Evolutionary conservation across 2,113 vertebrate species (phyloP).

Genomic region (Dromiciops gliroides): DNA sequence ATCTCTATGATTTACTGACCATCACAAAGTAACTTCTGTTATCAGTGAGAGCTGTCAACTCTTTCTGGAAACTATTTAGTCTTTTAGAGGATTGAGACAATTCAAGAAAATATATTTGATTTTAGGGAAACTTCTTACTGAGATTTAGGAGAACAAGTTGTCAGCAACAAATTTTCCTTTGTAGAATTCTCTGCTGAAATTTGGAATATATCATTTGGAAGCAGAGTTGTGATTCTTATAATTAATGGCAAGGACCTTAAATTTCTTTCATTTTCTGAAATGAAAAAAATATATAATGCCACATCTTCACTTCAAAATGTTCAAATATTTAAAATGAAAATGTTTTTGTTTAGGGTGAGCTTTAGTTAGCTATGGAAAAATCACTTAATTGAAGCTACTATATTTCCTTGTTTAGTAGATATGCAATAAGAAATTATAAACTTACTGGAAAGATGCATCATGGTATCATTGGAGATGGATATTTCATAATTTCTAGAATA

Average conservation of each 20-base stretch:
- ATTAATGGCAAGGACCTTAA: neutral
- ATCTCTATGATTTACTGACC: neutral
- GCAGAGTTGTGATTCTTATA: neutral
- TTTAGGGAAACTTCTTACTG: neutral
- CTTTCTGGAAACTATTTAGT: neutral
- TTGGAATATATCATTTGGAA: neutral
- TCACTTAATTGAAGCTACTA: neutral
- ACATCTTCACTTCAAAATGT: neutral
- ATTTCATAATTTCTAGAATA: neutral
- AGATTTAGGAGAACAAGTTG: neutral
- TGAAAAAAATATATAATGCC: neutral
- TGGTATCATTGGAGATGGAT: neutral
- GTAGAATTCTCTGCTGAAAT: neutral
- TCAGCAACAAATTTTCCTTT: neutral
- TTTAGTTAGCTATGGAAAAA: neutral
- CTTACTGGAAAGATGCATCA: neutral
- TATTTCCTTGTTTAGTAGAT: neutral
- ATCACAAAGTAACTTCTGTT: neutral
- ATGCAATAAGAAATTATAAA: neutral
- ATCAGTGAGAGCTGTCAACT: neutral
- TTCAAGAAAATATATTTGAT: neutral
- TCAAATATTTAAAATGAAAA: neutral
- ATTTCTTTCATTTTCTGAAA: neutral
- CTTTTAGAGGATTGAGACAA: neutral
- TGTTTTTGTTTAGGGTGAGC: neutral